Percentiles rank a stretch among this genome's conserved stretches.
Conservation (phyloP, 2,797 vertebrate genomes). For the Dryobates pubescens region DNA sequence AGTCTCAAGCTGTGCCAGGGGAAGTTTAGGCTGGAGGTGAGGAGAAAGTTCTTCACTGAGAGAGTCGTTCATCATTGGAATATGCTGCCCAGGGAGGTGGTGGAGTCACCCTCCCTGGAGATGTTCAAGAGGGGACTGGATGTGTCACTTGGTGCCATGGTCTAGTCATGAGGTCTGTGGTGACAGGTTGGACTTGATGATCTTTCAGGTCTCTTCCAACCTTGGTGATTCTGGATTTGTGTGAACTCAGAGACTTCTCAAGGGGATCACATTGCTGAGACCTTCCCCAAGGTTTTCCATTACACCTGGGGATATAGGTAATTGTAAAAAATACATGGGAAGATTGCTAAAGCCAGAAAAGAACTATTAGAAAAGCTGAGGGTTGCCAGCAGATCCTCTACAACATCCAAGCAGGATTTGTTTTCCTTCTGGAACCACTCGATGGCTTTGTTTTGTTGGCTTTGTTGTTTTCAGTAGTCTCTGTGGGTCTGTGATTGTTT, state of each 20-base stretch:
- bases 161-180: too few species aligned
- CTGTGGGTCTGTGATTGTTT: background rate
- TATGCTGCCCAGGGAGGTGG: too few species aligned
- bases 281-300: background rate
- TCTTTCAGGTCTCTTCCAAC: too few species aligned
- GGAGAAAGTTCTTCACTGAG: too few species aligned
- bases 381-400: background rate
- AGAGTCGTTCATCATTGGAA: too few species aligned
- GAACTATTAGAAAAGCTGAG: background rate
- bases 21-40: too few species aligned
- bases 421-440: background rate
- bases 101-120: too few species aligned
- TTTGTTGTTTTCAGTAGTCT: background rate
- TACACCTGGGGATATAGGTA: background rate
- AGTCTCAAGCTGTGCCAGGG: too few species aligned
- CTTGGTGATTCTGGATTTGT: background rate
- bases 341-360: background rate
- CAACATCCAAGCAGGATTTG: background rate
- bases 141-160: too few species aligned
- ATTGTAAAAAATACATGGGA: background rate
- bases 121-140: too few species aligned
- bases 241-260: background rate
- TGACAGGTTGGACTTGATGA: too few species aligned
- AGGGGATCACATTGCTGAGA: background rate
- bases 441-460: background rate